Evolutionary conservation across 2,113 vertebrate genomes (phyloP).

Genomic region (Asarcornis scutulata): DNA sequence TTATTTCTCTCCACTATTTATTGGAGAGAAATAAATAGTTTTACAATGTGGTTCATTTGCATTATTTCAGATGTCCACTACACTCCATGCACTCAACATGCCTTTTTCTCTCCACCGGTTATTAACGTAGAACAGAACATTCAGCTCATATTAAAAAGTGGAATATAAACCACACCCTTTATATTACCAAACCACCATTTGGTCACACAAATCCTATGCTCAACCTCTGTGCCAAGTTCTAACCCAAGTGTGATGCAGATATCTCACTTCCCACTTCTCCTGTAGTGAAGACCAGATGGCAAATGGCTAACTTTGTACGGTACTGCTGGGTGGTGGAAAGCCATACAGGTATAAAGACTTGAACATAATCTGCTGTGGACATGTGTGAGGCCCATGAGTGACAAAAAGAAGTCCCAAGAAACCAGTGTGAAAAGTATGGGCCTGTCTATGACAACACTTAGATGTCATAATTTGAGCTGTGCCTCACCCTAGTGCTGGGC

Average conservation of each 20-base stretch:
- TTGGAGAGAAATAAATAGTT: background rate
- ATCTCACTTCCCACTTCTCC: background rate
- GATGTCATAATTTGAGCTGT: background rate
- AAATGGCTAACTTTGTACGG: background rate
- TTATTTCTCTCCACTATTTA: no score
- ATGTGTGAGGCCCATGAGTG: background rate
- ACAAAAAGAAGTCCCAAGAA: accelerated
- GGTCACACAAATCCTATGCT: background rate
- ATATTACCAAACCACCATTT: background rate
- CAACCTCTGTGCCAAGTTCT: background rate
- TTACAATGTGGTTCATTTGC: background rate
- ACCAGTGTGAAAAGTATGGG: background rate
- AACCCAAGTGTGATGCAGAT: background rate
- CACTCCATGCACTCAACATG: background rate
- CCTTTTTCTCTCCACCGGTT: background rate
- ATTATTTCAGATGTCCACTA: background rate
- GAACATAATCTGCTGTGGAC: background rate
- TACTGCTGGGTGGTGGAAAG: background rate
- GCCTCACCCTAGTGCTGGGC: background rate
- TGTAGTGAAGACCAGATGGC: background rate
- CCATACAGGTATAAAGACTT: background rate
- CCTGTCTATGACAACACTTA: background rate
- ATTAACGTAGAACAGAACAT: background rate
- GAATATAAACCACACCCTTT: background rate
- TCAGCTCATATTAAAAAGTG: background rate